Conservation (phyloP, 2,113 vertebrate species). For the Dromiciops gliroides region DNA sequence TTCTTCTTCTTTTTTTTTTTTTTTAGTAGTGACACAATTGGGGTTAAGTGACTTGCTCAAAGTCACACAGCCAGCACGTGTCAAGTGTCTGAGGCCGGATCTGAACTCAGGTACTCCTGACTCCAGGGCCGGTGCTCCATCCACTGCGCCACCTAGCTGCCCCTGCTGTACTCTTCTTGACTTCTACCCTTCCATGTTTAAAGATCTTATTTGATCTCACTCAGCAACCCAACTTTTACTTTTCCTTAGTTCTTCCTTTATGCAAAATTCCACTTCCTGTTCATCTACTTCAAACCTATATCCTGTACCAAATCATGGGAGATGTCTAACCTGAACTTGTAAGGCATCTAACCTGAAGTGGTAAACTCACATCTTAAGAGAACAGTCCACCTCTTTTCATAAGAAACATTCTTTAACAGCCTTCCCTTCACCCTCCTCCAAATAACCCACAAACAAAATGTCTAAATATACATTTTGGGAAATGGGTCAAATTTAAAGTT, state of each 20-base stretch:
- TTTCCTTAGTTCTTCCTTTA: not conserved
- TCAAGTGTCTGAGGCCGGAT: too few relatives aligned
- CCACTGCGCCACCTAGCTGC: not conserved
- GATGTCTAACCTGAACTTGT: not conserved
- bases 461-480: constrained; percentile 7
- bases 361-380: not conserved
- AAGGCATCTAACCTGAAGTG: not conserved
- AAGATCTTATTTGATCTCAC: constrained; percentile 33
- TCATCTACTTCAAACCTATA: constrained; percentile 42
- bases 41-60: too few relatives aligned
- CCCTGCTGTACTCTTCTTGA: not conserved
- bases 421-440: constrained; percentile 2
- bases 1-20: too few relatives aligned
- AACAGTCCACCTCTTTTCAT: not conserved
- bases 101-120: not conserved
- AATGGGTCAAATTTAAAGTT: constrained; percentile 4
- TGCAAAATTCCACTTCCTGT: not conserved
- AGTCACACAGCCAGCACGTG: too few relatives aligned
- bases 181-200: constrained; percentile 15
- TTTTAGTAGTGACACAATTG: too few relatives aligned
- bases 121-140: not conserved
- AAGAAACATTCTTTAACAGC: constrained; percentile 1
- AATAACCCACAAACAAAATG: not conserved
- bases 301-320: not conserved
- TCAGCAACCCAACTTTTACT: not conserved